Evolutionary conservation across 2,113 vertebrate genomes (phyloP).

Genomic region (Hemiprocne comata): DNA sequence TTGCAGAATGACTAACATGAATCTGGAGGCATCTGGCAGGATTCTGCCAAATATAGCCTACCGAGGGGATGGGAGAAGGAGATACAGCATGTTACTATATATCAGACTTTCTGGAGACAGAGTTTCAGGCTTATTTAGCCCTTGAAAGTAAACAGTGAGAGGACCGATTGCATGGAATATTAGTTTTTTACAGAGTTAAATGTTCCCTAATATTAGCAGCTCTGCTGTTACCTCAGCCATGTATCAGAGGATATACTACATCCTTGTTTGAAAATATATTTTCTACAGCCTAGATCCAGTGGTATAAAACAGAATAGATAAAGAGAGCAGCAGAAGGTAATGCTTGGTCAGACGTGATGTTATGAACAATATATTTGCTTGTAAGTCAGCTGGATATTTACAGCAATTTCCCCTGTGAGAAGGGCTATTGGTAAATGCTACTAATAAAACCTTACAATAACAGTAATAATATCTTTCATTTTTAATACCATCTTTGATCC

Average conservation of each 20-base stretch:
- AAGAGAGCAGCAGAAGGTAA: background rate
- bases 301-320: background rate
- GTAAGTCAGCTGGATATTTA: constrained; percentile 5
- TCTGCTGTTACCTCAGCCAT: background rate
- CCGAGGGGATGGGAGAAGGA: background rate
- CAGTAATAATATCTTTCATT: constrained; percentile 26
- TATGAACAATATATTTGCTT: background rate
- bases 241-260: background rate
- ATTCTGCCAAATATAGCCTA: background rate
- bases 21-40: background rate
- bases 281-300: background rate
- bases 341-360: background rate
- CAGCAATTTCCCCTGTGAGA: background rate
- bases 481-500: background rate
- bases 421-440: background rate
- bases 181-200: background rate
- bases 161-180: background rate
- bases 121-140: background rate
- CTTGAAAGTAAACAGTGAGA: background rate
- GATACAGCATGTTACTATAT: background rate
- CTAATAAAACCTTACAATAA: constrained; percentile 20
- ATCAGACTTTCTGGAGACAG: background rate
- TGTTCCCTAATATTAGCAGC: background rate
- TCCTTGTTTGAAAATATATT: background rate
- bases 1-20: background rate